Conservation (phyloP, 2,797 vertebrate genomes). For the Sylvilagus floridanus region DNA sequence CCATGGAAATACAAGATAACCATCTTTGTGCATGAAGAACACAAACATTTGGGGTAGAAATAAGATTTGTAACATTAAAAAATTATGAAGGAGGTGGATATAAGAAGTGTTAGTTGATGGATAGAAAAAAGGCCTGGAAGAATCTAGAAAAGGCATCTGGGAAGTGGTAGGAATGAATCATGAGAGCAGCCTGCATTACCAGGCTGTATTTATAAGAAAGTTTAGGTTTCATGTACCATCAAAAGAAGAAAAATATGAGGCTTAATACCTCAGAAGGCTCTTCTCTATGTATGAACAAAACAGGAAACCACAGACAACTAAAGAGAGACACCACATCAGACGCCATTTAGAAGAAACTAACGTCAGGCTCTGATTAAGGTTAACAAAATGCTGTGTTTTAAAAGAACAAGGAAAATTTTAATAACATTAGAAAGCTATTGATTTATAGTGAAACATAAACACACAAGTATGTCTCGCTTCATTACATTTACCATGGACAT, state of each 20-base stretch:
- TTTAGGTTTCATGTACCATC: constrained; percentile 69
- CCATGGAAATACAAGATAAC: not conserved
- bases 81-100: not conserved
- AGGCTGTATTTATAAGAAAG: constrained; percentile 39
- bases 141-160: not conserved
- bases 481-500: not conserved
- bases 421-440: constrained; percentile 52
- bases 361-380: constrained; percentile 84
- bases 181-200: not conserved
- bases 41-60: not conserved
- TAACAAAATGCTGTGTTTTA: constrained; percentile 77
- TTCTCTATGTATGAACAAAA: constrained; percentile 86
- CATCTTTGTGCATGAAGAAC: not conserved
- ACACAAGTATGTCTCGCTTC: not conserved
- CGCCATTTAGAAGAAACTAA: constrained; percentile 85
- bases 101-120: not conserved
- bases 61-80: not conserved
- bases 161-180: constrained; percentile 34
- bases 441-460: constrained; percentile 8
- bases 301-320: constrained; percentile 89
- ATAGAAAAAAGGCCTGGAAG: not conserved
- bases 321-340: constrained; percentile 88
- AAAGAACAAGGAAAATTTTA: constrained; percentile 72
- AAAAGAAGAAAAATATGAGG: constrained; percentile 73
- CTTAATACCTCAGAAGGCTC: constrained; percentile 82